Evolutionary conservation across 2,888 invertebrate species (phyloP), one percentile per base, ranked within the genome.

Genomic region (Athrips mouffetella): DNA sequence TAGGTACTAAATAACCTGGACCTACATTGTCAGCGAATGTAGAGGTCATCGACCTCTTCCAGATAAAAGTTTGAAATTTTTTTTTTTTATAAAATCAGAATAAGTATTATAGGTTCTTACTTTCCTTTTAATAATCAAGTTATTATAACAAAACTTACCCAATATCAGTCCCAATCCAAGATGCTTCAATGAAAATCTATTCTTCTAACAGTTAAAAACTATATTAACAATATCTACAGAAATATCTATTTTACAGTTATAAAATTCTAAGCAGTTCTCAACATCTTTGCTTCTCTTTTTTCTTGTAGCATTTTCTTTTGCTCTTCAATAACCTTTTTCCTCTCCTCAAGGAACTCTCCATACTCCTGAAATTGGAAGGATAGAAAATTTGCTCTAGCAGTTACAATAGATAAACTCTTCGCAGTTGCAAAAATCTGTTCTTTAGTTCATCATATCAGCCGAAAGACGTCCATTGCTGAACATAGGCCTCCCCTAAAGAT

Each of bases 201-300:
- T 39, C 8, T 18, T 16, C 27, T 29, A 47, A 47, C 31, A 48
- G 15, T 44, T 52, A n/a, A 42, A 20, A 42, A 21, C 48, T 53
- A 53, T 53, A 45, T 45, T 48, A 10, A 39, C 29, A 41, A 40
- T 25, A 20, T 45, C 41, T 49, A 53, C 42, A 49, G 35, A 48
- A 15, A 49, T 20, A 29, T n/a, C n/a, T 53, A 55, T 54, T 48
- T 57, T 51, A 49, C 45, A 45, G 10, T 8, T 7, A 30, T 8
- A 50, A 52, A 33, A 45, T 48, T 31, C 60, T 80, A 81, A 7
- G 87, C 92, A 50, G 95, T 95, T 81, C 98, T 90, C 63, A 98
- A 91, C 93, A 98, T 92, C 89, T 97, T 98, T 0, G 97, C 94
- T 86, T 97, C 96, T 73, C 94, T 93, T 71, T 92, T 92, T 73